Base-by-base conservation (phyloP, 2,797 vertebrate genomes). In the Acrossocheilus fasciatus region DNA sequence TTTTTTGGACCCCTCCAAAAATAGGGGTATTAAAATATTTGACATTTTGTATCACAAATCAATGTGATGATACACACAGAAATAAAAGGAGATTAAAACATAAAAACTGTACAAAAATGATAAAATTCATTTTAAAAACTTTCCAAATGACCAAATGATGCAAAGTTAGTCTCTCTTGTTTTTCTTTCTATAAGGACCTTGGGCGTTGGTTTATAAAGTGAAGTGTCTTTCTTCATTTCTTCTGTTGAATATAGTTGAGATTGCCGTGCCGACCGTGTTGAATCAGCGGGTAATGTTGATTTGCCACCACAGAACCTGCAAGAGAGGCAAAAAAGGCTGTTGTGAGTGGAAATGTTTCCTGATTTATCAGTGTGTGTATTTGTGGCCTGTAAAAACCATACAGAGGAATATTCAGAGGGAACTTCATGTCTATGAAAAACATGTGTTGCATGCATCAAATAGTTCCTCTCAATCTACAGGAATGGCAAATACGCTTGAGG, bases 81-180 rank as follows among this genome's bases (percentile, higher is more conserved):
- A 86, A 74, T 47, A 12, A 86, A 86, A 86, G 54, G 26, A 92
- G 86, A 90, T 91, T 45, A 91, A 90, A 94, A 94, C 89, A 95
- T 98, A 98, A 97, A 98, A 98, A 98, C 97, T 98, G 95, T 99
- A 99, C 98, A 99, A 98, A 98, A 98, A 98, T 96, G 95, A 97
- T 97, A 98, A 97, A 99, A 95, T 96, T 92, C 92, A 87, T 93
- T 94, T 95, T 94, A 97, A 97, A 98, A 98, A 97, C 95, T 94
- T 95, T 95, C 91, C 94, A 95, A 96, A 76, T 39, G 75, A 96
- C 95, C 95, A 95, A 93, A 95, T 94, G 92, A 93, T 91, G 92
- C 85, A 91, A 91, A 96, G 88, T 95, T 95, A 95, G 94, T 96
- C 95, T 88, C 15, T 66, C 89, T 93, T 62, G 47, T 36, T 52